Conservation (phyloP, 2,888 invertebrate species). For the Drosophila meridiana region DNA sequence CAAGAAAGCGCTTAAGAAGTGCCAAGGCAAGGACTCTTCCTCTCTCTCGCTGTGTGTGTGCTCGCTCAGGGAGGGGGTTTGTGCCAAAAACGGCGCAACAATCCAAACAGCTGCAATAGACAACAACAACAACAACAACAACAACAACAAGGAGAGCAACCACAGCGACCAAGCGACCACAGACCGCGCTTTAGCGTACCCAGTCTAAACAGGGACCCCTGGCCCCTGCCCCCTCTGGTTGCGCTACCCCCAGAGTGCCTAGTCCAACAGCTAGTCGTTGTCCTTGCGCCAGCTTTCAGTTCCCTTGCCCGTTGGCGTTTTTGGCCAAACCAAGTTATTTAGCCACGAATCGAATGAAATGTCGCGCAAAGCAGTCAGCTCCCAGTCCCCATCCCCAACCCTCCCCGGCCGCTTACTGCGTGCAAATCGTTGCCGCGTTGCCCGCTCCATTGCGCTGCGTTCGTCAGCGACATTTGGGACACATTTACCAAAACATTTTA, state of each 20-base stretch:
- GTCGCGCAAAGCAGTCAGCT: conserved; percentile 46
- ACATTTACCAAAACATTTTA: conserved; percentile 79
- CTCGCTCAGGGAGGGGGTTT: not conserved
- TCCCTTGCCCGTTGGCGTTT: conserved; percentile 53
- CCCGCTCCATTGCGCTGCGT: conserved; percentile 46
- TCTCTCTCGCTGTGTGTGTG: not conserved
- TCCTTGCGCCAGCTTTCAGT: conserved; percentile 11
- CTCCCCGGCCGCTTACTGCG: conserved; percentile 29
- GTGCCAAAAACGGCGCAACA: conserved; percentile 57
- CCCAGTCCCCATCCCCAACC: not conserved
- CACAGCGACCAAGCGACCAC: conserved; percentile 56
- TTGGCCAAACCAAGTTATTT: conserved; percentile 71
- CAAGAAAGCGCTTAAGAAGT: conserved; percentile 81
- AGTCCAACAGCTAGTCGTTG: conserved; percentile 10
- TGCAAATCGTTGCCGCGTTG: conserved; percentile 69
- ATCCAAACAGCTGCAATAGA: conserved; percentile 75
- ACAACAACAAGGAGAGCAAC: conserved; percentile 23
- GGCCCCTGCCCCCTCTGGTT: not conserved
- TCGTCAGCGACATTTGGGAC: conserved; percentile 78
- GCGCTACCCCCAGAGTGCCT: not conserved
- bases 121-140: conserved; percentile 34
- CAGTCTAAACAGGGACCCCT: conserved; percentile 16
- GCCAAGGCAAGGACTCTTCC: conserved; percentile 35
- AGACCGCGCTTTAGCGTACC: conserved; percentile 32
- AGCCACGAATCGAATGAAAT: conserved; percentile 77